Evolutionary conservation across 2,113 vertebrate species (phyloP), one percentile per base, ranked within the genome.

Genomic region (Leptobrachium leishanense): DNA sequence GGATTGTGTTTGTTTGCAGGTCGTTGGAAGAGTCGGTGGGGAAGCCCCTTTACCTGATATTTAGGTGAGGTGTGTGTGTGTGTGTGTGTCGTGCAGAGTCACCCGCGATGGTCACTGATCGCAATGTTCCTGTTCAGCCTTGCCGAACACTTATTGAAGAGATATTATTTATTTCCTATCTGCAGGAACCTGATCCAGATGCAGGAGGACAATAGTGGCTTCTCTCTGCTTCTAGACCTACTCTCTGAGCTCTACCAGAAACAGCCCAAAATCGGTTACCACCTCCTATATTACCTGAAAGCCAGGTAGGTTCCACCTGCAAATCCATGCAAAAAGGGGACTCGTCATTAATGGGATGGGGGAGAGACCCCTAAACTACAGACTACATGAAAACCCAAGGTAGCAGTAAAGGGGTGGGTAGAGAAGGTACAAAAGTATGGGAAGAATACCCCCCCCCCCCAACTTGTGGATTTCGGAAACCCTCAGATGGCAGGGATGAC

Each of bases 191-290:
- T 99, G 57, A 97, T 95, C 85, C 96, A 97, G 88, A 98, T 99
- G 97, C 97, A 98, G 86, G 97, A 99, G 65, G 97, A 99, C 65
- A 98, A 98, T 82, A 96, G 94, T 0, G 95, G 97, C 2, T 98
- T 98, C 89, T 97, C 96, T 0, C 91, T 98, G 65, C 93, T 99
- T 13, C 89, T 99, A 50, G 96, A 98, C 62, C 94, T 99, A 81
- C 87, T 99, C 0, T 95, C 96, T 0, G 97, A 99, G 84, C 93
- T 99, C 0, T 99, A 99, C 15, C 97, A 99, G 92, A 99, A 98
- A 67, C 97, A 99, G 76, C 97, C 97, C 79, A 99, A 99, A 93
- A 97, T 99, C 0, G 97, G 97, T 0, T 99, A 97, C 80, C 97
- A 98, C 88, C 94, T 99, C 50, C 93, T 98, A 0, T 99, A 97